These are phyloP conservation scores for Scaptodrosophila lebanonensis DNA, from an alignment of 1,140 invertebrate species.

Conservation along the genomic window DNA sequence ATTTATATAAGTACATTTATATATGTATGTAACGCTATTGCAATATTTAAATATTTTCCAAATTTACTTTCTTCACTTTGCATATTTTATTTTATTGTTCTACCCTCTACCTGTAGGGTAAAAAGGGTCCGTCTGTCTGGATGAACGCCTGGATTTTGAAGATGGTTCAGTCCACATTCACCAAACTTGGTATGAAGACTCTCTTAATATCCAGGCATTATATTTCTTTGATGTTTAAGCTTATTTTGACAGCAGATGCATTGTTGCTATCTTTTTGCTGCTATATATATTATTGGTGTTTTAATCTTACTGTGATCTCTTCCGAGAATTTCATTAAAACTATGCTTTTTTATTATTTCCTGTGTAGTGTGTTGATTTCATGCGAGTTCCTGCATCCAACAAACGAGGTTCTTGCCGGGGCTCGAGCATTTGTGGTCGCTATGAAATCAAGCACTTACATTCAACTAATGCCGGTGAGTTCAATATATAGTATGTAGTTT, in stretches of 20 bases:
- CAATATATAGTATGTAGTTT: too few species aligned
- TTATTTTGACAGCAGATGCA: not conserved
- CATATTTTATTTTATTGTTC: slow-evolving; percentile 39
- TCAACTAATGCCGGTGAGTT: too few species aligned
- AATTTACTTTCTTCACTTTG: slow-evolving; percentile 57
- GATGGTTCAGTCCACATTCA: too few species aligned
- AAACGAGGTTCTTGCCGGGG: too few species aligned
- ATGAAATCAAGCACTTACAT: too few species aligned
- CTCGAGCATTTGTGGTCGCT: too few species aligned
- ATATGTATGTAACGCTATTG: slow-evolving; percentile 39
- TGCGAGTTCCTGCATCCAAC: too few species aligned
- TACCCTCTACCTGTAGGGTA: slow-evolving; percentile 14
- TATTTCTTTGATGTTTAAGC: slow-evolving; percentile 13
- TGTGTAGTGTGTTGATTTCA: too few species aligned
- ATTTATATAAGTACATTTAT: slow-evolving; percentile 61
- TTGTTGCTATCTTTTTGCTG: slow-evolving; percentile 1
- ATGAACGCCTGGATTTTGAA: too few species aligned
- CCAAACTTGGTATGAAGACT: too few species aligned
- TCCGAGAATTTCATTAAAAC: slow-evolving; percentile 35
- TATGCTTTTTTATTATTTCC: slow-evolving; percentile 37
- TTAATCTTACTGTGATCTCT: slow-evolving; percentile 65
- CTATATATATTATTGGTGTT: slow-evolving; percentile 45
- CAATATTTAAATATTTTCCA: slow-evolving; percentile 44
- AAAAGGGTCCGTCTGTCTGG: too few species aligned
- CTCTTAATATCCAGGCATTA: too few species aligned